Percentiles rank a stretch among this genome's conserved stretches.
Conservation (phyloP, 2,888 invertebrate genomes). For the Parelbella ahira region DNA sequence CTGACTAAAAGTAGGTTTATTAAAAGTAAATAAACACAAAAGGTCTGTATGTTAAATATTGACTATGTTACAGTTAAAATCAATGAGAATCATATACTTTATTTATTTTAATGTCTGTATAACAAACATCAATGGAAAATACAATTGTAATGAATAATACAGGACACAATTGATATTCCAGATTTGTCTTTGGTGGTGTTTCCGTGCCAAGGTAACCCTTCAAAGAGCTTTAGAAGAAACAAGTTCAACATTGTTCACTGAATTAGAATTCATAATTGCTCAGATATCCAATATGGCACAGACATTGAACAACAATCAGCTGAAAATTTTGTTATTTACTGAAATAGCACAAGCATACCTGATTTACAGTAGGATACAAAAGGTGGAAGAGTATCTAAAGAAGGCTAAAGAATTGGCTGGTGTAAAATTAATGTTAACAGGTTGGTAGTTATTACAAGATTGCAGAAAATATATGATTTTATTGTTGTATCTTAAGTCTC, state of each 20-base stretch:
- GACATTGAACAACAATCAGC: conserved; percentile 45
- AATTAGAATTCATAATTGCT: conserved; percentile 74
- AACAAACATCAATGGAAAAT: too few species aligned
- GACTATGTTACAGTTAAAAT: too few species aligned
- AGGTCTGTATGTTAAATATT: too few species aligned
- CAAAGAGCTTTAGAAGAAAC: conserved; percentile 89
- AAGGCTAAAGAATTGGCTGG: conserved; percentile 83
- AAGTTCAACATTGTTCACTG: conserved; percentile 83
- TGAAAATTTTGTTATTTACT: conserved; percentile 66
- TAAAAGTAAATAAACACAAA: too few species aligned
- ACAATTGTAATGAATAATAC: too few species aligned
- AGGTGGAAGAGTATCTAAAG: conserved; percentile 84
- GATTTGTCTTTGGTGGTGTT: conserved; percentile 85
- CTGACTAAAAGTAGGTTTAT: too few species aligned
- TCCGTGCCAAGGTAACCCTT: conserved; percentile 86
- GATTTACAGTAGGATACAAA: conserved; percentile 86
- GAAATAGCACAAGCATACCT: conserved; percentile 85
- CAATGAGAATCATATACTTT: too few species aligned
- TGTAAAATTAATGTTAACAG: conserved; percentile 85
- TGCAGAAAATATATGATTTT: too few species aligned
- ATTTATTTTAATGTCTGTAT: too few species aligned
- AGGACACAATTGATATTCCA: conserved; percentile 37
- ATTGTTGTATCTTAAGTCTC: too few species aligned
- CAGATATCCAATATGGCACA: conserved; percentile 63
- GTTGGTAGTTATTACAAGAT: conserved; percentile 55